These are phyloP conservation scores for Mercenaria mercenaria DNA, from an alignment of 1,140 invertebrate species.

Conservation along the genomic window DNA sequence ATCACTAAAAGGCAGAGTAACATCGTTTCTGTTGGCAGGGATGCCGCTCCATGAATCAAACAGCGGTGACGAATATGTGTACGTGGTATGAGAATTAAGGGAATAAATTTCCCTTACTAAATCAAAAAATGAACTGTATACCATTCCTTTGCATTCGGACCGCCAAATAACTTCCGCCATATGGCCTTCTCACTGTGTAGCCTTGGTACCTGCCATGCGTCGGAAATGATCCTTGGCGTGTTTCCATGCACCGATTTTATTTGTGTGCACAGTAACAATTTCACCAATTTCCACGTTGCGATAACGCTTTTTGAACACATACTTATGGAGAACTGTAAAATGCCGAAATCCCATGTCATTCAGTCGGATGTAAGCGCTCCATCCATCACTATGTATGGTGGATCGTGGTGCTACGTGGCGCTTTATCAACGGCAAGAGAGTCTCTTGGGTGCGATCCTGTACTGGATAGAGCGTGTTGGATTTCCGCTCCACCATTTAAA, in stretches of 20 bases:
- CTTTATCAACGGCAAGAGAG: not conserved
- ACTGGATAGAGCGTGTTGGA: not conserved
- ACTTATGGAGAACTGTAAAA: not conserved
- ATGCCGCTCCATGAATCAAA: not conserved
- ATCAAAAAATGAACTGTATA: not conserved
- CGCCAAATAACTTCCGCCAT: not conserved
- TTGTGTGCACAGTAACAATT: not conserved
- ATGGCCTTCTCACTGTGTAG: not conserved
- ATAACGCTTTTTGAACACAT: not conserved
- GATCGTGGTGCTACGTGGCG: not conserved
- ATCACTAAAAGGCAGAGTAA: too few relatives aligned
- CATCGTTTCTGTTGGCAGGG: too few relatives aligned
- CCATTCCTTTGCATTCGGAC: not conserved
- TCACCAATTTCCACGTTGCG: not conserved
- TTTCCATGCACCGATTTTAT: not conserved
- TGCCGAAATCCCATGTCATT: not conserved
- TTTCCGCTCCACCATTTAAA: not conserved
- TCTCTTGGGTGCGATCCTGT: not conserved
- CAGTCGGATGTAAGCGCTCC: not conserved
- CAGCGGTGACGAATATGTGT: not conserved
- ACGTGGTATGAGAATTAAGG: not conserved
- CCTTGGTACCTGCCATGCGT: not conserved
- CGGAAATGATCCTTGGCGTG: not conserved
- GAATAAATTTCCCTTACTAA: not conserved
- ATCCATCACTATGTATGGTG: constrained; percentile 14